A percentile compares a stretch with the other conserved stretches of the same genome.
Conservation (phyloP, 2,797 vertebrate genomes). For the Odontamblyopus rebecca region DNA sequence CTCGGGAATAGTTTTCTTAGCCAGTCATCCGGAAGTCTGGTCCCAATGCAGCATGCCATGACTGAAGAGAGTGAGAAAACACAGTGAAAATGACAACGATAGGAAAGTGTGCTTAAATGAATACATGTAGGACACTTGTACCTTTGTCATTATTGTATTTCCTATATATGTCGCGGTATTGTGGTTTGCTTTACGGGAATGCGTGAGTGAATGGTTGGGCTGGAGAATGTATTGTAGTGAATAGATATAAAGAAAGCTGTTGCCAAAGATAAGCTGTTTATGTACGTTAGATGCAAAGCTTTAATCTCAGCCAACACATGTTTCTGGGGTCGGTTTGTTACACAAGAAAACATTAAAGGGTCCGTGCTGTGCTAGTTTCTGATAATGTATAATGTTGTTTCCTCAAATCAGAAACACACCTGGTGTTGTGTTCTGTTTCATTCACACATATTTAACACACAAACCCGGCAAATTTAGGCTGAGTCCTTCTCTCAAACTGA, state of each 20-base stretch:
- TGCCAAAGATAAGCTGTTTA: neutral
- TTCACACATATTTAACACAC: too few species aligned
- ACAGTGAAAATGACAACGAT: constrained; percentile 43
- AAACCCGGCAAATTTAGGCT: too few species aligned
- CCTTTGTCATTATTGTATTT: constrained; percentile 20
- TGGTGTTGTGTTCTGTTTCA: too few species aligned
- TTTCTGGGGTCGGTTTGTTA: neutral
- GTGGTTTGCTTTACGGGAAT: neutral
- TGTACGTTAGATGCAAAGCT: constrained; percentile 2
- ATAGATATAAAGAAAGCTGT: neutral
- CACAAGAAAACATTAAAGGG: too few species aligned
- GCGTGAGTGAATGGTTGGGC: neutral
- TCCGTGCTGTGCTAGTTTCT: too few species aligned
- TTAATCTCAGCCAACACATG: neutral
- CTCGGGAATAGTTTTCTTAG: constrained; percentile 71
- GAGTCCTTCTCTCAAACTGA: too few species aligned
- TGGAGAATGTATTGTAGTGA: neutral
- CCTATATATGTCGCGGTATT: neutral
- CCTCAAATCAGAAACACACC: too few species aligned
- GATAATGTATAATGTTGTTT: too few species aligned
- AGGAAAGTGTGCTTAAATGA: constrained; percentile 47
- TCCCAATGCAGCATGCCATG: constrained; percentile 52
- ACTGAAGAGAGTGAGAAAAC: constrained; percentile 42
- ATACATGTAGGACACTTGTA: constrained; percentile 47
- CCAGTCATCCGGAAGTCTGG: constrained; percentile 68